phyloP scores from a whole-genome alignment of 35 echinoderm and acorn worm species.

The Lytechinus pictus region DNA sequence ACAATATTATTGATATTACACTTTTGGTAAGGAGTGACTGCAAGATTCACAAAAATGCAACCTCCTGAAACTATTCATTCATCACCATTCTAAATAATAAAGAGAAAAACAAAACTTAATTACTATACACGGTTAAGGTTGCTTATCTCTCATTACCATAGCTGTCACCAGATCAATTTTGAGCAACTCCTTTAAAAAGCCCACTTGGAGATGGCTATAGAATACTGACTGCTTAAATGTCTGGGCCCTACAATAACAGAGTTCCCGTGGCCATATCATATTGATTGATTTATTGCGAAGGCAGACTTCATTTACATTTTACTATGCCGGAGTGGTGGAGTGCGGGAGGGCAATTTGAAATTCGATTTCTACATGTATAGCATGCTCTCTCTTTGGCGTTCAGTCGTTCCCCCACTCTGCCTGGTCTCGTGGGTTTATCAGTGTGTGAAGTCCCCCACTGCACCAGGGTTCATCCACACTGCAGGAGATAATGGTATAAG shows the following conservation, averaged over 20 bases:
- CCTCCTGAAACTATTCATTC: no score
- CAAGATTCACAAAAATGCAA: no score
- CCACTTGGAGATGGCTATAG: not conserved
- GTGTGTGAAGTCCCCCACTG: not conserved
- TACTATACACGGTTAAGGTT: not conserved
- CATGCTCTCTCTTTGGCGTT: not conserved
- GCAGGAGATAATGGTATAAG: not conserved
- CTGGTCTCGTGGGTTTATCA: not conserved
- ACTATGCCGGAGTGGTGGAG: not conserved
- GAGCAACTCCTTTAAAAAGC: not conserved
- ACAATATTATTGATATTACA: no score
- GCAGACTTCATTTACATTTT: slow-evolving; percentile 17
- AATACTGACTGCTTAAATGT: slow-evolving; percentile 4
- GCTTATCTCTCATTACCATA: not conserved
- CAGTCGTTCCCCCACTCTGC: not conserved
- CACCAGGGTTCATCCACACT: not conserved
- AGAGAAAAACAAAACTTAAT: no score
- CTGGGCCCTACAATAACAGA: slow-evolving; percentile 10
- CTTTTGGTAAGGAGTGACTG: no score
- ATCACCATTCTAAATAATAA: no score
- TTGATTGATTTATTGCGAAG: slow-evolving; percentile 4
- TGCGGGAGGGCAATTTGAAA: not conserved
- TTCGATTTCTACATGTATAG: not conserved
- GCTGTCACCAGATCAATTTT: not conserved
- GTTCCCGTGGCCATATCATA: not conserved